Percentiles rank a stretch among this genome's conserved stretches.
phyloP scores from a whole-genome alignment of 1,140 invertebrate genomes.

The Aphelinus certus region DNA sequence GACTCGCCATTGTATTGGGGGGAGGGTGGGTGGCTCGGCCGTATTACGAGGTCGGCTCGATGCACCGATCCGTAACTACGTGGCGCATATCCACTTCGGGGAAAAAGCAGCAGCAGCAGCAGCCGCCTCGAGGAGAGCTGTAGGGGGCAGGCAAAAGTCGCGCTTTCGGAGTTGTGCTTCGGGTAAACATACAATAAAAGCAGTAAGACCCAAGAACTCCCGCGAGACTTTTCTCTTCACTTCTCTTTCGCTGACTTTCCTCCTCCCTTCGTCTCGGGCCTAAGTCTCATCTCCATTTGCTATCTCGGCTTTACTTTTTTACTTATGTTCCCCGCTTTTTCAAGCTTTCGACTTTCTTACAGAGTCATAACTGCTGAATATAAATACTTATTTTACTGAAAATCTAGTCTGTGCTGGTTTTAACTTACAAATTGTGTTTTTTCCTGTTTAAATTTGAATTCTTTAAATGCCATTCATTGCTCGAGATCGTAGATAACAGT shows the following conservation, averaged over 20 bases:
- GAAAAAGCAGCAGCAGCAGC: no score
- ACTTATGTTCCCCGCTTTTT: no score
- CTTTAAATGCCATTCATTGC: no score
- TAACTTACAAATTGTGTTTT: no score
- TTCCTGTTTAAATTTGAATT: no score
- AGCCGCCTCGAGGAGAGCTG: neutral
- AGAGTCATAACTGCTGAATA: neutral
- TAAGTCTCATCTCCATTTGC: slow-evolving; percentile 33
- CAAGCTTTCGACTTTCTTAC: neutral
- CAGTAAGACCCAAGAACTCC: slow-evolving; percentile 57
- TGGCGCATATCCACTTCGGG: neutral
- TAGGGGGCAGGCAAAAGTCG: no score
- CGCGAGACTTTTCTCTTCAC: slow-evolving; percentile 47
- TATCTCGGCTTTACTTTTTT: slow-evolving; percentile 22
- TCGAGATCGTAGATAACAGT: no score
- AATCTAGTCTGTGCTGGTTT: no score
- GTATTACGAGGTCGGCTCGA: neutral
- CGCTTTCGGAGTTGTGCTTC: neutral
- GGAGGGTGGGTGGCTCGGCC: neutral
- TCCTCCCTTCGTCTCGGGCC: slow-evolving; percentile 1
- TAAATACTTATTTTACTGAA: no score
- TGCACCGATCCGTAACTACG: slow-evolving; percentile 27
- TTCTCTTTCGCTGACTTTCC: neutral
- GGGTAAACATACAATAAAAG: slow-evolving; percentile 54
- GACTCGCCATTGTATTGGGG: slow-evolving; percentile 27